Evolutionary conservation across 2,797 vertebrate species (phyloP).

Genomic region (Cynodonichthys magdalenae): DNA sequence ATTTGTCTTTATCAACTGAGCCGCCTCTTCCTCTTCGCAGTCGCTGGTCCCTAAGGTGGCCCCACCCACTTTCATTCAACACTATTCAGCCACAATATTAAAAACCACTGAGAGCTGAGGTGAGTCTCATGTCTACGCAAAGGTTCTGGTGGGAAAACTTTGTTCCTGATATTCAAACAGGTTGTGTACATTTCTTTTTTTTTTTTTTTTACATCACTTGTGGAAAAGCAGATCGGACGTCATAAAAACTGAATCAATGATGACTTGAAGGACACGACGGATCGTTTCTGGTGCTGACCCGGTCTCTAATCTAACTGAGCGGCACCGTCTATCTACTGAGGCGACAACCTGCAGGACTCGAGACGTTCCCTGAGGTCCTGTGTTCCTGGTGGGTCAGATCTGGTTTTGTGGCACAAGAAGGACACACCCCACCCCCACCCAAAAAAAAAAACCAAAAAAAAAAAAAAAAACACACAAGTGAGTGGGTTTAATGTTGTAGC

Average conservation of each 20-base stretch:
- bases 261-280: not conserved
- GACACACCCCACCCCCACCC: not conserved
- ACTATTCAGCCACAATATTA: conserved; percentile 22
- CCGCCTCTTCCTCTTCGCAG: conserved; percentile 42
- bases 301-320: not conserved
- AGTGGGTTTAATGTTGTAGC: conserved; percentile 10
- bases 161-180: not conserved
- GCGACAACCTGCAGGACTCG: not conserved
- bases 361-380: not conserved
- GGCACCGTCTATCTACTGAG: not conserved
- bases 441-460: no score
- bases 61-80: conserved; percentile 30
- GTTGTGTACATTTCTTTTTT: no score
- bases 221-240: no score
- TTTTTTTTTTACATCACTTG: no score
- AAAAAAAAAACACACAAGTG: not conserved
- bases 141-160: conserved; percentile 4
- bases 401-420: not conserved
- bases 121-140: not conserved
- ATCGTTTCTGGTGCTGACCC: not conserved
- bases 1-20: conserved; percentile 52
- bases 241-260: no score
- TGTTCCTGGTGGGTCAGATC: not conserved
- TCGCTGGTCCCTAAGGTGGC: conserved; percentile 58
- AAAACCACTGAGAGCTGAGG: conserved; percentile 6